Percentiles rank a stretch among this genome's conserved stretches.
phyloP scores from a whole-genome alignment of 2,113 vertebrate species.

The Trematomus loennbergii region DNA sequence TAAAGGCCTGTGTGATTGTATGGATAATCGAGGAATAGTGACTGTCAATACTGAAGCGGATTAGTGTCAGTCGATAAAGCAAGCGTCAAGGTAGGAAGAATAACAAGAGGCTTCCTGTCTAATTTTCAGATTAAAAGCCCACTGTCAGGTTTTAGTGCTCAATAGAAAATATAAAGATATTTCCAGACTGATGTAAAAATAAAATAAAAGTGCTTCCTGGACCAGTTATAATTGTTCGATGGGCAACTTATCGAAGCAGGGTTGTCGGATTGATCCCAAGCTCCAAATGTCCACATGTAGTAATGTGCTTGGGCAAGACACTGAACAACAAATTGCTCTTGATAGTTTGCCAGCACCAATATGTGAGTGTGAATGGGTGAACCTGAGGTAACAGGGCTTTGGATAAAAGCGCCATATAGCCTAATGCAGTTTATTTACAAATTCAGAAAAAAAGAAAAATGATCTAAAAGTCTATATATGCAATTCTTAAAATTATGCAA shows the following conservation, averaged over 20 bases:
- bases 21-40: not conserved
- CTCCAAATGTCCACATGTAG: not conserved
- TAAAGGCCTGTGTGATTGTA: constrained; percentile 21
- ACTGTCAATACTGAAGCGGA: constrained; percentile 53
- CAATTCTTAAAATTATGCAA: not conserved
- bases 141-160: not conserved
- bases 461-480: not conserved
- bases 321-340: not conserved
- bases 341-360: not conserved
- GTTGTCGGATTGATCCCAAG: too few species aligned
- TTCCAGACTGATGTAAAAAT: too few species aligned
- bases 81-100: constrained; percentile 24
- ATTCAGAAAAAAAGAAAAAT: too few species aligned
- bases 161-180: not conserved
- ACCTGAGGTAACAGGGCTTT: not conserved
- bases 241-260: too few species aligned
- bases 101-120: constrained; percentile 56
- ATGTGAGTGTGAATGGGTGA: not conserved
- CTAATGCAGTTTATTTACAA: too few species aligned
- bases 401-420: too few species aligned
- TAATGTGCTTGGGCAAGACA: not conserved
- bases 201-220: too few species aligned
- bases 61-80: constrained; percentile 61
- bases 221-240: too few species aligned
- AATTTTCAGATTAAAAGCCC: constrained; percentile 61